These are phyloP conservation scores for Coremacera marginata DNA, from an alignment of 2,888 invertebrate genomes.

Conservation along the genomic window DNA sequence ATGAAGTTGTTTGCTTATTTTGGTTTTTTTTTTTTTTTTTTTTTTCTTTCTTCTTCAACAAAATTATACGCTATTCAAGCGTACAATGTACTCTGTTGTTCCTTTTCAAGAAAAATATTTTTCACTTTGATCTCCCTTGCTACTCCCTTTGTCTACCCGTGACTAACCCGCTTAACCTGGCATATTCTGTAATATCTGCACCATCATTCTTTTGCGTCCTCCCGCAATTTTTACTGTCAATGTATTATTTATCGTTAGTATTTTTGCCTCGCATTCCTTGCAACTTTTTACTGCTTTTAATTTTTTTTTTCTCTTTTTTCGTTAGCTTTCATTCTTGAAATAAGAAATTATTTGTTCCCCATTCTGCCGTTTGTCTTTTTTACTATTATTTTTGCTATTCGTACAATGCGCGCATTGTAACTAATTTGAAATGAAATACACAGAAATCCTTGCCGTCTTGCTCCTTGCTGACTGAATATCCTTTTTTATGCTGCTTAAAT, in stretches of 20 bases:
- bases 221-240: constrained; percentile 29
- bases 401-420: constrained; percentile 5
- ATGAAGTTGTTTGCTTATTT: constrained; percentile 1
- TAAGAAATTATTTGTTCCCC: constrained; percentile 6
- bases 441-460: neutral
- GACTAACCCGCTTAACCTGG: neutral
- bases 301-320: neutral
- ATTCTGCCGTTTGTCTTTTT: neutral
- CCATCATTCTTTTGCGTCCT: neutral
- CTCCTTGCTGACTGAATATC: neutral
- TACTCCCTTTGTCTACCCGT: neutral
- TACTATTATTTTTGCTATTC: neutral
- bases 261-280: constrained; percentile 12
- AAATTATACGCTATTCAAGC: constrained; percentile 24
- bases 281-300: neutral
- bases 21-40: no score
- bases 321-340: neutral
- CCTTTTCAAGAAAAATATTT: neutral
- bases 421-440: constrained; percentile 28
- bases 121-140: neutral
- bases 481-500: neutral
- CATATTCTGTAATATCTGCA: neutral
- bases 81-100: neutral
- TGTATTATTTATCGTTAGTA: constrained; percentile 31
- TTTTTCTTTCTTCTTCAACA: neutral